Conservation (phyloP, 2,113 vertebrate species). For the Danionella cerebrum region DNA sequence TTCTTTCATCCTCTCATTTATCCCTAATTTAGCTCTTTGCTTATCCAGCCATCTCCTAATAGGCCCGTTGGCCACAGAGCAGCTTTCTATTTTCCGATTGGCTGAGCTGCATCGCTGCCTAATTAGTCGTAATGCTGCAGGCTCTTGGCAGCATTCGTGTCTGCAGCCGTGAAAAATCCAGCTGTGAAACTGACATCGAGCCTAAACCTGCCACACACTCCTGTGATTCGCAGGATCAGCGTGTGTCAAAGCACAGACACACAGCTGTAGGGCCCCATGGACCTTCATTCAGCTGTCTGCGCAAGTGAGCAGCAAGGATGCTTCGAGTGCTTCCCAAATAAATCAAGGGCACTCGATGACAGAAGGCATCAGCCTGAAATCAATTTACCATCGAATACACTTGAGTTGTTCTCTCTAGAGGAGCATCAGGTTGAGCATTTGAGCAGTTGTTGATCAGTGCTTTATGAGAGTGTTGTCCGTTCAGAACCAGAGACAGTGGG, state of each 20-base stretch:
- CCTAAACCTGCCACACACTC: constrained; percentile 17
- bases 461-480: not conserved
- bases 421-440: not conserved
- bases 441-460: not conserved
- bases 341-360: constrained; percentile 13
- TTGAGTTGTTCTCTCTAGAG: not conserved
- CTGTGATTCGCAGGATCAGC: constrained; percentile 6
- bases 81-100: constrained; percentile 59
- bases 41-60: constrained; percentile 49
- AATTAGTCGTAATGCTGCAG: constrained; percentile 60
- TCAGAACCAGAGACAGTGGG: constrained; percentile 1
- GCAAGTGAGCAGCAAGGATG: constrained; percentile 10
- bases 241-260: constrained; percentile 8
- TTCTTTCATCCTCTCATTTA: constrained; percentile 21
- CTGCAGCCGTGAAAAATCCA: constrained; percentile 42
- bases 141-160: constrained; percentile 40
- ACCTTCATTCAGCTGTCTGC: not conserved
- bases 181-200: constrained; percentile 24
- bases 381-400: not conserved
- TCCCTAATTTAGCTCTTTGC: constrained; percentile 33
- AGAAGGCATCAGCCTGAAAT: not conserved
- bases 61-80: constrained; percentile 49
- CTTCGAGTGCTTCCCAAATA: constrained; percentile 22
- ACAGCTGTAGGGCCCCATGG: constrained; percentile 19
- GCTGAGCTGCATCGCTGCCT: constrained; percentile 61